Conservation (phyloP, 2,113 vertebrate species). For the Amblyornis subalaris region DNA sequence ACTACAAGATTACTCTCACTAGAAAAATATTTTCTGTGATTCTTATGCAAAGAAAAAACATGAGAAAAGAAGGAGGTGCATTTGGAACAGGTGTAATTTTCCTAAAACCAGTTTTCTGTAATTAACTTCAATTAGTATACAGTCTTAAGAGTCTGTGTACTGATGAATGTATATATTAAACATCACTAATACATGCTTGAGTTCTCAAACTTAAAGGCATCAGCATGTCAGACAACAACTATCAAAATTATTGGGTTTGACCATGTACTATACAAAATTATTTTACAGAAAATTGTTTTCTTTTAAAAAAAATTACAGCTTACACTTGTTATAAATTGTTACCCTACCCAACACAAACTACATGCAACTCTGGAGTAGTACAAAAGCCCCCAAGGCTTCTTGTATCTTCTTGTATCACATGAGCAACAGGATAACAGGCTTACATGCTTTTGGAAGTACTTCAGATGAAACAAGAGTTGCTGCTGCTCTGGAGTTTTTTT, state of each 20-base stretch:
- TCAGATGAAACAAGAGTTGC: not conserved
- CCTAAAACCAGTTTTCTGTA: not conserved
- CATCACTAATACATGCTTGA: not conserved
- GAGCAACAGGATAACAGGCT: not conserved
- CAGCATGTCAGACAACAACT: not conserved
- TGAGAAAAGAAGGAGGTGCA: not conserved
- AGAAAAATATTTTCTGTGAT: not conserved
- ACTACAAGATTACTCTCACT: not conserved
- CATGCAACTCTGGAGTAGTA: not conserved
- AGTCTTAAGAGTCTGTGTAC: not conserved
- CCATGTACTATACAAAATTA: rapidly evolving
- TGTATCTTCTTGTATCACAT: not conserved
- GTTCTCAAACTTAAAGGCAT: not conserved
- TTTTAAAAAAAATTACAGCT: not conserved
- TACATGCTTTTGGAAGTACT: not conserved
- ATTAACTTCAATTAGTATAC: not conserved
- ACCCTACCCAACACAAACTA: not conserved
- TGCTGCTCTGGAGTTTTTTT: not conserved
- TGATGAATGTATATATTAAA: not conserved
- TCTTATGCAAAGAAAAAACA: not conserved
- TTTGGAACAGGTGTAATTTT: not conserved
- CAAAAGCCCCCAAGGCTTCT: not conserved
- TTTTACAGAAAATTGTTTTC: not conserved
- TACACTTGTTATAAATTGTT: not conserved
- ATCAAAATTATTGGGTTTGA: not conserved